Evolutionary conservation across 2,797 vertebrate genomes (phyloP).

Genomic region (Neopelma chrysocephalum): DNA sequence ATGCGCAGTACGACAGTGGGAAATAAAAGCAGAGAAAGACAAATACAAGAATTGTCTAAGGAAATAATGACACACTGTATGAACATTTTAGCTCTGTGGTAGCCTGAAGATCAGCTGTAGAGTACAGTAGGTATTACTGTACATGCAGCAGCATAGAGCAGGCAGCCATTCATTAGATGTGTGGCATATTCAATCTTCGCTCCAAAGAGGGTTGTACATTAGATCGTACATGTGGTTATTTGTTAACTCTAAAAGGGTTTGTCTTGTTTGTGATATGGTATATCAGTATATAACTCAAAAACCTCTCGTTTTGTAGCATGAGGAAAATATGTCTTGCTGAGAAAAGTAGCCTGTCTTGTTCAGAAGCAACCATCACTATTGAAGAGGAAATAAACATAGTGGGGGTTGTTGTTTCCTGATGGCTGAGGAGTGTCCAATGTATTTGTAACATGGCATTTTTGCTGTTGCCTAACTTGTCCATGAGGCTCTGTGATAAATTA

Average conservation of each 20-base stretch:
- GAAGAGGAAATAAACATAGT: background rate
- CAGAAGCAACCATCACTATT: background rate
- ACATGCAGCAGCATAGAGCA: background rate
- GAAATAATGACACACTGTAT: background rate
- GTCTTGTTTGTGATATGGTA: background rate
- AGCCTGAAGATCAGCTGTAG: background rate
- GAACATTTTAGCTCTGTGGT: background rate
- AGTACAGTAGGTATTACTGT: background rate
- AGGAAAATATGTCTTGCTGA: background rate
- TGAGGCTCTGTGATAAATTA: background rate
- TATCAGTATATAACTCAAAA: background rate
- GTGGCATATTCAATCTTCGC: background rate
- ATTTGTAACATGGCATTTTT: background rate
- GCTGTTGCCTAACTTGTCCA: background rate
- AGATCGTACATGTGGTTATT: background rate
- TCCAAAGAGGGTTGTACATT: background rate
- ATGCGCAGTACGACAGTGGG: background rate
- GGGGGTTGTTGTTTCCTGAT: background rate
- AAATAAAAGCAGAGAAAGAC: background rate
- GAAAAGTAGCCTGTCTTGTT: background rate
- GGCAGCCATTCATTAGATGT: background rate
- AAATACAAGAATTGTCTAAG: background rate
- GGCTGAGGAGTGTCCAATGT: background rate
- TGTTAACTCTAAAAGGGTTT: background rate
- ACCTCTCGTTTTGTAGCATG: background rate